Percentiles rank a stretch among this genome's conserved stretches.
phyloP scores from a whole-genome alignment of 30 jellyfish, hydroid and myxozoan species.

The Sanderia malayensis region DNA sequence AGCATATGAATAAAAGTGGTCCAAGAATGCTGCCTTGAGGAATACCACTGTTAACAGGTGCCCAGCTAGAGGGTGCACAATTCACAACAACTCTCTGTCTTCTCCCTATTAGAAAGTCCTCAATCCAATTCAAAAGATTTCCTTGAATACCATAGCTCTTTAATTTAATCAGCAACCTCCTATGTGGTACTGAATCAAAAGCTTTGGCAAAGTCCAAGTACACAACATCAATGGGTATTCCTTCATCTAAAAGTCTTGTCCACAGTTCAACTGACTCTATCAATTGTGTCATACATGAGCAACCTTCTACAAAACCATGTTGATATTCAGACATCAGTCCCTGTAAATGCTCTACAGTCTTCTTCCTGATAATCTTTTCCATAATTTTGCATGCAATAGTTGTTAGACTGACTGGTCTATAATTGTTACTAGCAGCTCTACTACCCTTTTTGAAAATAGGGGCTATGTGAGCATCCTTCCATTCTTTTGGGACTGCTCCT shows the following conservation, averaged over 20 bases:
- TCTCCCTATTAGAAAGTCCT: constrained; percentile 37
- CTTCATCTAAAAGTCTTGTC: constrained; percentile 36
- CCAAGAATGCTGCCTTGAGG: constrained; percentile 62
- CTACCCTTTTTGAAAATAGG: constrained; percentile 38
- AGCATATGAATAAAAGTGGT: constrained; percentile 26
- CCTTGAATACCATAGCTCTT: constrained; percentile 36
- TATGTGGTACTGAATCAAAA: constrained; percentile 55
- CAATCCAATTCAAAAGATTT: constrained; percentile 14
- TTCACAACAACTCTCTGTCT: constrained; percentile 31
- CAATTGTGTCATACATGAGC: constrained; percentile 42
- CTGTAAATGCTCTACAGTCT: constrained; percentile 25
- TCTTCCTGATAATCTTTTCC: constrained; percentile 38
- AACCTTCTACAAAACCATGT: constrained; percentile 41
- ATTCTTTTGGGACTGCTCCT: constrained; percentile 37
- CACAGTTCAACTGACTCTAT: constrained; percentile 41
- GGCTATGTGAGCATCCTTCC: constrained; percentile 31
- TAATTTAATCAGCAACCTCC: constrained; percentile 25
- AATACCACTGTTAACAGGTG: constrained; percentile 41
- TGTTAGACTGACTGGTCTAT: constrained; percentile 43
- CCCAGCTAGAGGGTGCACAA: constrained; percentile 34
- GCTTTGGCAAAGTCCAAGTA: constrained; percentile 58
- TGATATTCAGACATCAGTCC: constrained; percentile 23
- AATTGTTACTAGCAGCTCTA: constrained; percentile 24
- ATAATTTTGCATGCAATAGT: constrained; percentile 24
- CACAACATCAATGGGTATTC: constrained; percentile 41